Evolutionary conservation across 2,888 invertebrate species (phyloP).

Genomic region (Agonopterix heracliana): DNA sequence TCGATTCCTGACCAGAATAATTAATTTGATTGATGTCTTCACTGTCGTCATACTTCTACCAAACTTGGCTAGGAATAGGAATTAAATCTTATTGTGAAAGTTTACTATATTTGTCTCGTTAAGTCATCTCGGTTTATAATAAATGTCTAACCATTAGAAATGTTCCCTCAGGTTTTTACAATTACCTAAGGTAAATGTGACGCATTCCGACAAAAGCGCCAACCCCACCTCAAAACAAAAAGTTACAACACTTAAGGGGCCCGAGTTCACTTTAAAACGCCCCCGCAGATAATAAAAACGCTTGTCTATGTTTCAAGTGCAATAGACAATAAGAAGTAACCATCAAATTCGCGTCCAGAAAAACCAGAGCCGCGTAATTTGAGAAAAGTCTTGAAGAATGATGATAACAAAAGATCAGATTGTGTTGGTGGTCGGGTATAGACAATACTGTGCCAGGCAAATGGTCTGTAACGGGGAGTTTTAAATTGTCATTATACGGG

Average conservation of each 20-base stretch:
- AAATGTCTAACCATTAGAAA: too few species aligned
- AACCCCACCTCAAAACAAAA: slow-evolving; percentile 47
- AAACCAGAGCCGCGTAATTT: slow-evolving; percentile 8
- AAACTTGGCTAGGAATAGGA: slow-evolving; percentile 33
- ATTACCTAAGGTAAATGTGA: too few species aligned
- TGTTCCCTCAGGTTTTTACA: too few species aligned
- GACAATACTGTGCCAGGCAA: slow-evolving; percentile 54
- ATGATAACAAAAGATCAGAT: neutral
- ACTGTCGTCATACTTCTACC: slow-evolving; percentile 38
- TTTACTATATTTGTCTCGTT: neutral
- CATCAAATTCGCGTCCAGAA: slow-evolving; percentile 42
- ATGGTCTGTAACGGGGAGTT: slow-evolving; percentile 61
- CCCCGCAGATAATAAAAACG: slow-evolving; percentile 72
- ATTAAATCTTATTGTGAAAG: slow-evolving; percentile 7
- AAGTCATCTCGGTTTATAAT: neutral
- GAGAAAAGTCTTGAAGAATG: neutral
- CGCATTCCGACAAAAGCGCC: neutral
- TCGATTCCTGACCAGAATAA: slow-evolving; percentile 61
- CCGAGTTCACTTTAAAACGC: slow-evolving; percentile 54
- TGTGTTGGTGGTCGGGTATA: slow-evolving; percentile 30
- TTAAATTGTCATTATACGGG: slow-evolving; percentile 70
- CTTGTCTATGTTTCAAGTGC: slow-evolving; percentile 53
- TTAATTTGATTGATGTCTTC: slow-evolving; percentile 47
- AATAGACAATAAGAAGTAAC: slow-evolving; percentile 66
- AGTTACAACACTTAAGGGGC: slow-evolving; percentile 62